Percentiles rank a stretch among this genome's conserved stretches.
These are phyloP conservation scores for Eleginops maclovinus DNA, from an alignment of 2,113 vertebrate species.

Conservation along the genomic window DNA sequence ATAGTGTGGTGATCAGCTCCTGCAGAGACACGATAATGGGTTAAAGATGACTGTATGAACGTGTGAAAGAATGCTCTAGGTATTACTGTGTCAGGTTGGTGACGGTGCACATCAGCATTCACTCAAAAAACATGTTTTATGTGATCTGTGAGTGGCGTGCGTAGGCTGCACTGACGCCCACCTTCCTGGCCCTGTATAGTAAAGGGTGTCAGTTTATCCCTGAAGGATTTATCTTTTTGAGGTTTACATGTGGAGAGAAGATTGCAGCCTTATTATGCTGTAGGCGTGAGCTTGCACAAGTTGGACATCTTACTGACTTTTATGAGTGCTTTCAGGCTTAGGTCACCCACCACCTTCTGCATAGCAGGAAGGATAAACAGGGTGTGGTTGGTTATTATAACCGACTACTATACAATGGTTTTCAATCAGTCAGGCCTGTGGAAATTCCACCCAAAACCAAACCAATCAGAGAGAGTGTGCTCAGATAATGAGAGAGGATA, in stretches of 20 bases:
- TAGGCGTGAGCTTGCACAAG: neutral
- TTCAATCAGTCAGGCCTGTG: neutral
- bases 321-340: neutral
- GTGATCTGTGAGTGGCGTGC: neutral
- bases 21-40: conserved; percentile 56
- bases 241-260: neutral
- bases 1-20: conserved; percentile 92
- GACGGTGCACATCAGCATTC: conserved; percentile 5
- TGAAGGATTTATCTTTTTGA: neutral
- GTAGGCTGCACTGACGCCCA: neutral
- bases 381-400: neutral
- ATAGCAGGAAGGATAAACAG: neutral
- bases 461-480: neutral
- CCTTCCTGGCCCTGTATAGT: neutral
- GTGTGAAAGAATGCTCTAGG: neutral
- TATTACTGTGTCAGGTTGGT: neutral
- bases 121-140: conserved; percentile 1
- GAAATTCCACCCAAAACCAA: neutral
- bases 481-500: too few species aligned
- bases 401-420: neutral
- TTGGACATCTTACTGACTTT: neutral
- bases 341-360: conserved; percentile 2
- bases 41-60: neutral
- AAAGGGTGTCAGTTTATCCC: neutral
- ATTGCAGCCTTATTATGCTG: too few species aligned